Conservation (phyloP, 2,888 invertebrate species). For the Heliconius hortense region DNA sequence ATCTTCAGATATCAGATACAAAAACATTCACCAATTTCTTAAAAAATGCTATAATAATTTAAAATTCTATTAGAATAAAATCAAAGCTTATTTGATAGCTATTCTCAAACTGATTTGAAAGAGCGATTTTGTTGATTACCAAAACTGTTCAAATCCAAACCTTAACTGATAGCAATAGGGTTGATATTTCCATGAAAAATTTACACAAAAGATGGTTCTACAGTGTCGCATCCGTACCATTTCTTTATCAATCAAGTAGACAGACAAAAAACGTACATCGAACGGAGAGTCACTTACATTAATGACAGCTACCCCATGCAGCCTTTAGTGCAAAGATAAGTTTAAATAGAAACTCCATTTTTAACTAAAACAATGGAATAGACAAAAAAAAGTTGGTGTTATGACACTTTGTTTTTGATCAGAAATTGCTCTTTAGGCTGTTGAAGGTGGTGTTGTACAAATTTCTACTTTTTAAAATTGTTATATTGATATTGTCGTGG, state of each 20-base stretch:
- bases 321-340: slow-evolving; percentile 54
- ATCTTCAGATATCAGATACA: too few species aligned
- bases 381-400: too few species aligned
- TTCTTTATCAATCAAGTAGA: slow-evolving; percentile 78
- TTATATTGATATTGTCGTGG: too few species aligned
- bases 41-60: background rate
- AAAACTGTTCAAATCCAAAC: background rate
- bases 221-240: slow-evolving; percentile 71
- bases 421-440: too few species aligned
- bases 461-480: too few species aligned
- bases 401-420: too few species aligned
- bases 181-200: slow-evolving; percentile 41
- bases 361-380: background rate
- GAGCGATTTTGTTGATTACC: background rate
- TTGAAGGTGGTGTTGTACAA: too few species aligned
- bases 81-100: slow-evolving; percentile 26
- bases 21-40: too few species aligned
- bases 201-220: slow-evolving; percentile 48
- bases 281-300: slow-evolving; percentile 76
- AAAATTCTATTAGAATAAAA: slow-evolving; percentile 15
- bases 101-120: slow-evolving; percentile 25
- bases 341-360: slow-evolving; percentile 17
- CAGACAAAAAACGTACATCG: slow-evolving; percentile 75
- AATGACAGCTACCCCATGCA: slow-evolving; percentile 65
- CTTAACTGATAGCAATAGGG: background rate